Evolutionary conservation across 2,113 vertebrate species (phyloP).

Genomic region (Paratilapia polleni): DNA sequence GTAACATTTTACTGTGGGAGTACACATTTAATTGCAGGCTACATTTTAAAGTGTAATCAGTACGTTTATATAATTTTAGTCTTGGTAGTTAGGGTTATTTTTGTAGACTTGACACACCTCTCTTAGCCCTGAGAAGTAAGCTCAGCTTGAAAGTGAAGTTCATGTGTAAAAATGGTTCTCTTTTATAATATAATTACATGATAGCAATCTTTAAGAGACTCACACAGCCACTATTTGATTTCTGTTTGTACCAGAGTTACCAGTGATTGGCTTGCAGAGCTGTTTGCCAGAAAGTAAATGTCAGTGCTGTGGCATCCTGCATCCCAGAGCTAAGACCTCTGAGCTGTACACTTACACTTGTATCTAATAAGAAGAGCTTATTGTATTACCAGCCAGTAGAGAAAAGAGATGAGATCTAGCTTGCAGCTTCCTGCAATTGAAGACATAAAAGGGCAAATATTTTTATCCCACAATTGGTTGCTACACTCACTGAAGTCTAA

Average conservation of each 20-base stretch:
- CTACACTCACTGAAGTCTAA: background rate
- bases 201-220: background rate
- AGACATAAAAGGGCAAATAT: conserved; percentile 36
- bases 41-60: background rate
- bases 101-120: conserved; percentile 3
- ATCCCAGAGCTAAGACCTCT: background rate
- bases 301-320: conserved; percentile 13
- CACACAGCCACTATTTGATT: background rate
- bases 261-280: conserved; percentile 5
- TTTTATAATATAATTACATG: background rate
- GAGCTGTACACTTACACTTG: conserved; percentile 1
- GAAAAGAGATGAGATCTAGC: background rate
- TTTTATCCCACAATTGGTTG: conserved; percentile 23
- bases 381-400: background rate
- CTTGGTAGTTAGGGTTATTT: background rate
- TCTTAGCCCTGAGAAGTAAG: background rate
- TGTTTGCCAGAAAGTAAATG: conserved; percentile 9
- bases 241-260: background rate
- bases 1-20: background rate
- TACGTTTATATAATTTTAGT: background rate
- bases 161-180: background rate
- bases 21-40: background rate
- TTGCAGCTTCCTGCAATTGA: conserved; percentile 63
- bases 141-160: background rate
- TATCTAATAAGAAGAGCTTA: background rate